Evolutionary conservation across 92 coral and sea anemone species (phyloP).

Genomic region (Montipora capitata): DNA sequence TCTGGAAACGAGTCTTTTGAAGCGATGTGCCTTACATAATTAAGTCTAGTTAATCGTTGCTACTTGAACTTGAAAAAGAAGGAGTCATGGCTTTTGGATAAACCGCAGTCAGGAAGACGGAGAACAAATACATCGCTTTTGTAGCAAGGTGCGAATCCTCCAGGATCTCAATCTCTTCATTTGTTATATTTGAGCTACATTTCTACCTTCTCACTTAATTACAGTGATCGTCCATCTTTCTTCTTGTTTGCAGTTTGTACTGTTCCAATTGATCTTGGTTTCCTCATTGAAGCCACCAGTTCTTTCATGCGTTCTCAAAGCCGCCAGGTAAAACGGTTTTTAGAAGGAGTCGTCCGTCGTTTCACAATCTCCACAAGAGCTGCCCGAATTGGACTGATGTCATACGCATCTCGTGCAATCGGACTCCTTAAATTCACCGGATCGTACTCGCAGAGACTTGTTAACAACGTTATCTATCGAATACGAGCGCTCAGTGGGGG

Average conservation of each 20-base stretch:
- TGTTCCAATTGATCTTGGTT: conserved; percentile 82
- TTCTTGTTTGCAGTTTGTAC: conserved; percentile 64
- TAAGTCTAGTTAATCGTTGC: too few species aligned
- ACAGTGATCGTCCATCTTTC: too few species aligned
- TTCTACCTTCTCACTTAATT: too few species aligned
- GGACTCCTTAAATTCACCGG: conserved; percentile 38
- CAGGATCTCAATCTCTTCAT: too few species aligned
- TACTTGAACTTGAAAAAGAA: too few species aligned
- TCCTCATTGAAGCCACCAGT: conserved; percentile 80
- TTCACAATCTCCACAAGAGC: conserved; percentile 71
- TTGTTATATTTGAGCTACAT: too few species aligned
- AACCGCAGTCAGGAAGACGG: too few species aligned
- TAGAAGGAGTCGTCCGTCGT: conserved; percentile 70
- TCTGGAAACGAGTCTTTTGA: too few species aligned
- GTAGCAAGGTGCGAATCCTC: too few species aligned
- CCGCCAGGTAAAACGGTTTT: conserved; percentile 76
- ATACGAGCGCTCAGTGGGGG: conserved; percentile 42
- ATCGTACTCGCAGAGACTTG: background rate
- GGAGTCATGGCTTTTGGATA: too few species aligned
- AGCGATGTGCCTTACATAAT: too few species aligned
- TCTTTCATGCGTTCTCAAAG: conserved; percentile 59
- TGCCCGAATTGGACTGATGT: conserved; percentile 81
- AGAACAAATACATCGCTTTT: too few species aligned
- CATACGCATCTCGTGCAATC: conserved; percentile 42
- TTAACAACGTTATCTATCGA: conserved; percentile 22